Evolutionary conservation across 2,113 vertebrate species (phyloP), one percentile per base, ranked within the genome.

Genomic region (Ascaphus truei): DNA sequence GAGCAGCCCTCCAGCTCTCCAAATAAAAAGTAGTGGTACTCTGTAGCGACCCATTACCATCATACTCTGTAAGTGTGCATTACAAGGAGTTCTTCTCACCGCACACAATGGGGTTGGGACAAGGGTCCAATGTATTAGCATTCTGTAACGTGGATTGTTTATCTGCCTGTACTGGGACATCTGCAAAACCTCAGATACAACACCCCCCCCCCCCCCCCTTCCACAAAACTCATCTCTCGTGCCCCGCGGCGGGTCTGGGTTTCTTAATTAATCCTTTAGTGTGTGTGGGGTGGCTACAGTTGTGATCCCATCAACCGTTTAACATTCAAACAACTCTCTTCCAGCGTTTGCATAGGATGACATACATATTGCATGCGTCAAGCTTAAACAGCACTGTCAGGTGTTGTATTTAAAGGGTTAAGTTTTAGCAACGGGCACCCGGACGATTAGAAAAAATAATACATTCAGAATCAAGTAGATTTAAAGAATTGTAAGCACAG

Each of bases 71-170:
- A n/a, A n/a, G n/a, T n/a, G n/a, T n/a, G n/a, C 63, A 55, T 66
- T 66, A 66, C 53, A 36, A 43, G 23, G 25, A 66, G 53, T 31
- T 36, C 27, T 41, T 29, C 50, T 30, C 33, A 15, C 37, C 16
- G 36, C 50, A 66, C 62, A 66, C 63, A 66, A 51, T 51, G 55
- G 50, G 63, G n/a, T n/a, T n/a, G n/a, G n/a, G n/a, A n/a, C n/a
- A n/a, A n/a, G 34, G 26, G 41, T 66, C 53, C 31, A 66, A 66
- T 66, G n/a, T 66, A 66, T 66, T 66, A 66, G 36, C 43, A n/a
- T 52, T 36, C 36, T 64, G 59, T 26, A 52, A 71, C 55, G 53
- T 66, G 63, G 53, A 66, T 66, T 66, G 50, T 66, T 66, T 18
- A 30, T 55, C 50, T 66, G 63, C 50, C 63, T 43, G 50, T 30